These are phyloP conservation scores for Conomelus anceps DNA, from an alignment of 2,888 invertebrate species.

Conservation along the genomic window DNA sequence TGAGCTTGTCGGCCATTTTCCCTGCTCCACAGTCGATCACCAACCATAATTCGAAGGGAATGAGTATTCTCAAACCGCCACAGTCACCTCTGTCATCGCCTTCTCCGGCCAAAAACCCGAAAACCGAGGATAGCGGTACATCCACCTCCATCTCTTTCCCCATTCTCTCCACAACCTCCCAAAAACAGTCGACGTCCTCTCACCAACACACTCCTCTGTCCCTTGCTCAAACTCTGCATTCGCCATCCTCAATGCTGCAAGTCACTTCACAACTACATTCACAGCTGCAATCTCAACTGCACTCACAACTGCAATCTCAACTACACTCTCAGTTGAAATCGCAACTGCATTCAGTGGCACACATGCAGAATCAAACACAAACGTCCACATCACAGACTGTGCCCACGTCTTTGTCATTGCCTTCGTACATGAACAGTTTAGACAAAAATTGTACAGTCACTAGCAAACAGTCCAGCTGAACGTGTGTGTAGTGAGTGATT, in stretches of 20 bases:
- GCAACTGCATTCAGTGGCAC: neutral
- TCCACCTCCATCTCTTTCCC: neutral
- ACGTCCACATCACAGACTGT: neutral
- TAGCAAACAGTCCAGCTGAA: neutral
- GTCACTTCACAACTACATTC: neutral
- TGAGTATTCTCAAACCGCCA: slow-evolving; percentile 17
- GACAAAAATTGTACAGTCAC: neutral
- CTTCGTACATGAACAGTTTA: neutral
- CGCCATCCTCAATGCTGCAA: neutral
- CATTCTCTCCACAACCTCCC: neutral
- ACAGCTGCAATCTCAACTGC: neutral
- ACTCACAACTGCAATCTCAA: neutral
- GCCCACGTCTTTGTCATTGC: too few species aligned
- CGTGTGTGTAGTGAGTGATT: neutral
- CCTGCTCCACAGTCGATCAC: slow-evolving; percentile 13
- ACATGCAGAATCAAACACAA: neutral
- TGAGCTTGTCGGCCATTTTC: slow-evolving; percentile 23
- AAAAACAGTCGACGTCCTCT: too few species aligned
- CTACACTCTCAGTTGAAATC: neutral
- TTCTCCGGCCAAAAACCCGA: slow-evolving; percentile 7
- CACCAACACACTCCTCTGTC: too few species aligned
- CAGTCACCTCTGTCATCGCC: slow-evolving; percentile 12
- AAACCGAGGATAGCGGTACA: slow-evolving; percentile 1
- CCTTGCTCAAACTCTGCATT: too few species aligned
- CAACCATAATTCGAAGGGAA: neutral